A percentile compares a stretch with the other conserved stretches of the same genome.
These are phyloP conservation scores for Thunnus maccoyii DNA, from an alignment of 2,113 vertebrate species.

Conservation along the genomic window DNA sequence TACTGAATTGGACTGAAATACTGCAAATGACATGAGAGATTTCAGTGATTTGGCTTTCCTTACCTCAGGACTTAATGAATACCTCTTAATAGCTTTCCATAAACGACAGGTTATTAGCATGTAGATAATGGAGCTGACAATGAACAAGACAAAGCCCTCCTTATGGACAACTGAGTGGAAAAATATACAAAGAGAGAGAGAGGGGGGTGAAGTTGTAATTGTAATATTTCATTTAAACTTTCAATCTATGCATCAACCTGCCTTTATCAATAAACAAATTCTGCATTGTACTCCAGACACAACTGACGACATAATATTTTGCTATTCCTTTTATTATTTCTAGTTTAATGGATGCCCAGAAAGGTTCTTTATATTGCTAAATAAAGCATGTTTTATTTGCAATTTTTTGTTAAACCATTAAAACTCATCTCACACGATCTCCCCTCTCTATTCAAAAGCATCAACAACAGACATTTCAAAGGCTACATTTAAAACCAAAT, in stretches of 20 bases:
- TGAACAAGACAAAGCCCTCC: constrained; percentile 80
- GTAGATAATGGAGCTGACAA: constrained; percentile 75
- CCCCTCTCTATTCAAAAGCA: too few relatives aligned
- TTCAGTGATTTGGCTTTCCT: neutral
- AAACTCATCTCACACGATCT: too few relatives aligned
- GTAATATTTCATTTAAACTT: neutral
- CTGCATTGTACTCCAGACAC: neutral
- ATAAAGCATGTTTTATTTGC: too few relatives aligned
- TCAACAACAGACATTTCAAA: too few relatives aligned
- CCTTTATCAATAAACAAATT: neutral
- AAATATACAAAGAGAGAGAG: constrained; percentile 12
- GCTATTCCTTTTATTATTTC: too few relatives aligned
- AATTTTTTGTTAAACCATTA: too few relatives aligned
- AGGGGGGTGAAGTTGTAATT: neutral
- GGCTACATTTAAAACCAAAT: too few relatives aligned
- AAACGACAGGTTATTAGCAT: constrained; percentile 79
- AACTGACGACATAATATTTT: too few relatives aligned
- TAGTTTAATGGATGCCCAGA: too few relatives aligned
- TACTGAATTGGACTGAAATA: neutral
- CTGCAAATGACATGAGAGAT: neutral
- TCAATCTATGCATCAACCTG: neutral
- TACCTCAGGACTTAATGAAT: constrained; percentile 76
- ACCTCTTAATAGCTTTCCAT: constrained; percentile 76
- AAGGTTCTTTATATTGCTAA: too few relatives aligned
- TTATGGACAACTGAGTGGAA: constrained; percentile 75